These are phyloP conservation scores for Eulimnadia texana DNA, from an alignment of 1,140 invertebrate genomes.

Conservation along the genomic window DNA sequence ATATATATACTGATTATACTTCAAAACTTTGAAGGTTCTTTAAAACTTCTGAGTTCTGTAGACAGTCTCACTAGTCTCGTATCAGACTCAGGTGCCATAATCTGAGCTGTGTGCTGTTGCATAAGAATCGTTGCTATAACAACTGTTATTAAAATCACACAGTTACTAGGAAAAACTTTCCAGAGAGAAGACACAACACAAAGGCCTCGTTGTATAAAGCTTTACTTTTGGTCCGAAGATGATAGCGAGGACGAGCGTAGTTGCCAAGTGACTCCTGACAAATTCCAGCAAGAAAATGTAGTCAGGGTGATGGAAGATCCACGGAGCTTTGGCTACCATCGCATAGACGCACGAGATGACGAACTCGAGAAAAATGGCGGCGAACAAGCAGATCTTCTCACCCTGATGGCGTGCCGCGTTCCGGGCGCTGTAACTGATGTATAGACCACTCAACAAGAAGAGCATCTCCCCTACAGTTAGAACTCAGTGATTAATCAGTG, in stretches of 20 bases:
- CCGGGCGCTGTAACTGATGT: slow-evolving; percentile 60
- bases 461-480: slow-evolving; percentile 58
- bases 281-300: slow-evolving; percentile 50
- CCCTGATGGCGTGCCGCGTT: slow-evolving; percentile 70
- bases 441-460: slow-evolving; percentile 63
- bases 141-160: no score
- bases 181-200: no score
- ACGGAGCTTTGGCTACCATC: slow-evolving; percentile 39
- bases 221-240: slow-evolving; percentile 57
- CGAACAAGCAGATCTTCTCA: slow-evolving; percentile 61
- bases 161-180: no score
- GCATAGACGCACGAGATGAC: slow-evolving; percentile 53
- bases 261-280: slow-evolving; percentile 56
- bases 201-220: no score
- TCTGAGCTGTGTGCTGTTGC: no score
- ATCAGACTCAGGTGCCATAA: no score
- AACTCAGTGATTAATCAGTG: no score
- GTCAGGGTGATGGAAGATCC: slow-evolving; percentile 46
- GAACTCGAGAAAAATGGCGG: slow-evolving; percentile 57
- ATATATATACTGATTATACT: no score
- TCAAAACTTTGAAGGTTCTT: no score
- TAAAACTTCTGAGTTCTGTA: no score
- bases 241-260: slow-evolving; percentile 54
- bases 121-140: no score
- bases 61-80: no score